Evolutionary conservation across 2,113 vertebrate genomes (phyloP), one percentile per base, ranked within the genome.

Genomic region (Phrynocephalus versicolor): DNA sequence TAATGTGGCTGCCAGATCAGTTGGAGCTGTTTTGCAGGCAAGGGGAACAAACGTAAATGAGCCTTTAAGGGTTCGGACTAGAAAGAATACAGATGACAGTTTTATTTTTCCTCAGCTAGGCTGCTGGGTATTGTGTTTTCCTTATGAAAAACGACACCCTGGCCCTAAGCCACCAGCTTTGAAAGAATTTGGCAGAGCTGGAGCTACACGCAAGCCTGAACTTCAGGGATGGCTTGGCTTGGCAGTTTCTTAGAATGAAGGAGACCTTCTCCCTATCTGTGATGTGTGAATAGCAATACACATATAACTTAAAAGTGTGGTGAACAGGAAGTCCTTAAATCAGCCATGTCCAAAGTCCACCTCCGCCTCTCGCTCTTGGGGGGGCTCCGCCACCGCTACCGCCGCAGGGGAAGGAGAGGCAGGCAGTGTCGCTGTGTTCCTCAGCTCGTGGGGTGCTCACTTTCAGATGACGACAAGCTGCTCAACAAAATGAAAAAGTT

Each of bases 21-120:
- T 73, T 82, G 84, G 88, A 88, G 41, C 69, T 84, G 81, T 83
- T 69, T 85, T 71, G 73, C 84, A 60, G 75, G 39, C 0, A 14
- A 91, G 87, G 76, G 89, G 88, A 94, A 92, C 87, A 93, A 91
- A 89, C 51, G 85, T 78, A 75, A 89, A 65, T 0, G 1, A 89
- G 83, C 84, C 85, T 90, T 79, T 76, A 72, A 91, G 91, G 89
- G 84, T 58, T 51, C 33, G 69, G 45, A 71, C 67, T 71, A 79
- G 83, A 92, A 86, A 0, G n/a, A 92, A 41, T 77, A 67, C 94
- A 94, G 91, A 93, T 92, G 93, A 93, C 87, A 88, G 84, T 94
- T 93, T 94, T 93, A 94, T 94, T 94, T 88, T 93, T 90, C 87
- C 92, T 86, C 86, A 92, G 89, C 90, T 89, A 93, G 89, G 91